Base-by-base conservation (phyloP, 2,113 vertebrate species). In the Sceloporus undulatus region DNA sequence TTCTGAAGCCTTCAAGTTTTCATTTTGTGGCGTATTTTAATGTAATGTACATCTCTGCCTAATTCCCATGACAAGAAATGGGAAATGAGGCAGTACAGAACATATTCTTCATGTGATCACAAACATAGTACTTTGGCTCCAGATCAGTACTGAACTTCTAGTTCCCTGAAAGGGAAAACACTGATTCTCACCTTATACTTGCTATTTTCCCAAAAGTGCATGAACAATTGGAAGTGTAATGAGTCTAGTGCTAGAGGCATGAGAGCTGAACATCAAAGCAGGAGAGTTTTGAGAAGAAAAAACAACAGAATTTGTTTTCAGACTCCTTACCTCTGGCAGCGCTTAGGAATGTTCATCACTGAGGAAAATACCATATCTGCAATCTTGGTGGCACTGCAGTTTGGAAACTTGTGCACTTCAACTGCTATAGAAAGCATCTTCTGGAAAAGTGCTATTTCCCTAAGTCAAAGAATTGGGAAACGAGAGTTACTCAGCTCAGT, bases 381-480 rank as follows among this genome's bases (percentile, higher is more conserved):
- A 0, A 99, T 98, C 91, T 98, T 99, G 82, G 86, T 96, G 88
- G 98, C 97, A 95, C 92, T 98, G 93, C 97, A 97, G 65, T 95
- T 96, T 78, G 98, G 99, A 94, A 97, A 97, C 79, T 95, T 94
- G 93, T 99, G 98, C 86, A 98, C 98, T 92, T 99, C 98, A 78
- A 99, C 95, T 2, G 98, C 97, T 1, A 99, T 94, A 87, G 97
- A 96, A 89, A 99, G 91, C 98, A 99, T 99, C 94, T 96, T 95
- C 95, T 99, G 98, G 77, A 99, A 96, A 91, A 98, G 95, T 29
- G 96, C 96, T 85, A 97, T 96, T 5, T 97, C 95, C 96, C 99
- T 99, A 91, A 74, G 83, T 21, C 79, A 90, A 90, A 92, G 86
- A 82, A 79, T 92, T 77, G 93, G 8, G 0, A 8, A 38, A 13